Percentiles rank a stretch among this genome's conserved stretches.
Evolutionary conservation across 2,113 vertebrate species (phyloP).

Genomic region (Regulus satrapa): DNA sequence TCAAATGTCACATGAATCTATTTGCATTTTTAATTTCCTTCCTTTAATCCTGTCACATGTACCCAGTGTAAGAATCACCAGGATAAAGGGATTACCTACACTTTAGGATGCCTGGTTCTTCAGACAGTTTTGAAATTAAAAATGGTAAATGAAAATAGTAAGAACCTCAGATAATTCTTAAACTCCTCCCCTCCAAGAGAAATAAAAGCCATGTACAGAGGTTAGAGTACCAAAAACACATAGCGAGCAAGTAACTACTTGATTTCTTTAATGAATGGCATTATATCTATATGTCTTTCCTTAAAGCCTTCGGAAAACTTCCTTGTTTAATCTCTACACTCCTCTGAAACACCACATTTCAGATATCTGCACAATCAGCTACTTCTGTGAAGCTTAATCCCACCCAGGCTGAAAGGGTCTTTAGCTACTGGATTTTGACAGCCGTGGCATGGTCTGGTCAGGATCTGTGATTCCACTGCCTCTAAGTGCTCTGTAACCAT

Average conservation of each 20-base stretch:
- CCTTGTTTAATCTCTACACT: neutral
- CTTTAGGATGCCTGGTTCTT: neutral
- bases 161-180: neutral
- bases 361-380: neutral
- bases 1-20: neutral
- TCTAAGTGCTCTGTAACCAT: neutral
- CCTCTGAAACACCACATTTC: neutral
- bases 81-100: neutral
- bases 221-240: neutral
- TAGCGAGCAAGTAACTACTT: neutral
- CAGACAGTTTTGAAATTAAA: neutral
- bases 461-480: neutral
- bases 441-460: slow-evolving; percentile 16
- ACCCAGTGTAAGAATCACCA: neutral
- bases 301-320: neutral
- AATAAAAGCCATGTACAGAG: neutral
- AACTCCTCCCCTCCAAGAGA: accelerated
- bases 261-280: neutral
- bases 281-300: neutral
- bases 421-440: slow-evolving; percentile 51
- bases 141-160: neutral
- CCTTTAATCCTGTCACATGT: neutral
- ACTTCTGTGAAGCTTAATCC: slow-evolving; percentile 12
- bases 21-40: neutral
- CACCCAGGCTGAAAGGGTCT: neutral